Evolutionary conservation across 2,888 invertebrate genomes (phyloP), one percentile per base, ranked within the genome.

Genomic region (Abrostola triplasia): DNA sequence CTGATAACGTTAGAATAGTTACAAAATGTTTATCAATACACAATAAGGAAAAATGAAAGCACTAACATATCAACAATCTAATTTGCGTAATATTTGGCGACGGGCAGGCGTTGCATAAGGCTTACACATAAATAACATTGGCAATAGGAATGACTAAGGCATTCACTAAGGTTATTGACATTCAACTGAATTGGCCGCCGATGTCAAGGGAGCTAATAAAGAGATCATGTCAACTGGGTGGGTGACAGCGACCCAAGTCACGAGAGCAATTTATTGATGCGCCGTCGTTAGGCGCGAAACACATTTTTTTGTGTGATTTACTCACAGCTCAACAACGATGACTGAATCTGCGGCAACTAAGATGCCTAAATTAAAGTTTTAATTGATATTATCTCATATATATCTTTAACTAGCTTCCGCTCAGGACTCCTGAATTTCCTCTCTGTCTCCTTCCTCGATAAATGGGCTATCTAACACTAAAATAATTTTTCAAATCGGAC

Each of bases 81-180:
- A 69, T 73, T 55, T 69, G 58, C 51, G 69, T 53, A 54, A 72
- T 13, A 53, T 69, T 69, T 44, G 36, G 36, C 13, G 49, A 60
- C 6, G 62, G 55, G 12, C 47, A 6, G 13, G 5, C 0, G 55
- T 72, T 72, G 41, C 55, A 55, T 60, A 64, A 72, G 12, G 56
- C 56, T 54, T 48, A n/a, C 40, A 54, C 24, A 44, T 58, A 60
- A 59, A 58, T 64, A 64, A 68, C 69, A 60, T 73, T 69, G 37
- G 58, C 51, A 60, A 52, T 49, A 35, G 56, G 64, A 72, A 73
- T 58, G 64, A 44, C 40, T 51, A 36, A 38, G 58, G 54, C 64
- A 41, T 37, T 13, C 7, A 24, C 1, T 59, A 41, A 42, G 35
- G 59, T 48, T 72, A 55, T 70, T 70, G 73, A 56, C 67, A 49